phyloP scores from a whole-genome alignment of 2,797 vertebrate species.

The Phalloptychus januarius region DNA sequence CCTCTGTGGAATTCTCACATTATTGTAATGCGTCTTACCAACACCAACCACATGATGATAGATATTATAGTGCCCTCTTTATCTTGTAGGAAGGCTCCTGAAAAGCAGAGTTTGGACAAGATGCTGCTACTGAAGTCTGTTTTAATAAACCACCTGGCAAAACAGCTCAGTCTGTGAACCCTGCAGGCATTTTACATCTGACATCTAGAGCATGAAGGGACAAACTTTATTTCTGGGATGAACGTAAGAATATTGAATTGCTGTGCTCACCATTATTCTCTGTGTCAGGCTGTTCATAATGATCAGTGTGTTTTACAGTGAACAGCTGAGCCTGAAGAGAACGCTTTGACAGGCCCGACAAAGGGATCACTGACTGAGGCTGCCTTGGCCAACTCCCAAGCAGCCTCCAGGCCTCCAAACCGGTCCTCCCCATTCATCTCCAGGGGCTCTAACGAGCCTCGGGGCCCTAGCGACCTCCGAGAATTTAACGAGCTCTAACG shows the following conservation, averaged over 20 bases:
- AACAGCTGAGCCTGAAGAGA: slow-evolving; percentile 79
- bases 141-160: not conserved
- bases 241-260: slow-evolving; percentile 66
- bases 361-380: slow-evolving; percentile 70
- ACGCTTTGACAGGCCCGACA: slow-evolving; percentile 79
- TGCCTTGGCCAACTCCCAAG: slow-evolving; percentile 68
- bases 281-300: slow-evolving; percentile 64
- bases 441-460: slow-evolving; percentile 52
- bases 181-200: not conserved
- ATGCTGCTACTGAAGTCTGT: not conserved
- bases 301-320: slow-evolving; percentile 75
- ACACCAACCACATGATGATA: not conserved
- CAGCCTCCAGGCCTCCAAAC: slow-evolving; percentile 49
- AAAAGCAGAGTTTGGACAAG: not conserved
- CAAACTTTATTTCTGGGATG: slow-evolving; percentile 25
- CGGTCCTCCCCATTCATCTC: slow-evolving; percentile 63
- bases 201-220: slow-evolving; percentile 51
- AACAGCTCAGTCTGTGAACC: not conserved
- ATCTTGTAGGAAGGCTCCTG: not conserved
- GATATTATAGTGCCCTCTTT: not conserved
- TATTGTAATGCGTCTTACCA: not conserved
- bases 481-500: slow-evolving; percentile 64
- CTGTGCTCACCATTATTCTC: slow-evolving; percentile 56
- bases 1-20: not conserved
- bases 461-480: slow-evolving; percentile 33